Evolutionary conservation across 2,113 vertebrate genomes (phyloP).

Genomic region (Crotophaga sulcirostris): DNA sequence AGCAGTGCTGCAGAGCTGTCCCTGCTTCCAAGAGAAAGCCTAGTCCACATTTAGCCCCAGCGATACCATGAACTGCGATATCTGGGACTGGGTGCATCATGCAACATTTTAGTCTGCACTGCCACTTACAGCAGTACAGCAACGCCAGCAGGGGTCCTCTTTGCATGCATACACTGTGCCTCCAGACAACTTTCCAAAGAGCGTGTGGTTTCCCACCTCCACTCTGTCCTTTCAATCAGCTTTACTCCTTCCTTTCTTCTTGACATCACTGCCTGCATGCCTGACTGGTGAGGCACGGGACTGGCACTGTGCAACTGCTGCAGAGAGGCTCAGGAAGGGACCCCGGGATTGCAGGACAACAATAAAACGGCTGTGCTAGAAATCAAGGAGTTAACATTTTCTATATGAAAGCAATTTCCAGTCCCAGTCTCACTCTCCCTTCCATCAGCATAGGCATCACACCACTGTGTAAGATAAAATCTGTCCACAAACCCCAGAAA

Average conservation of each 20-base stretch:
- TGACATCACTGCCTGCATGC: background rate
- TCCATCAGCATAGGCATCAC: fast-evolving
- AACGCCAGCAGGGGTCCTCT: background rate
- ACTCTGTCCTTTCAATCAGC: background rate
- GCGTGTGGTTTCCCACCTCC: background rate
- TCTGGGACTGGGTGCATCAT: background rate
- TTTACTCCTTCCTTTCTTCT: background rate
- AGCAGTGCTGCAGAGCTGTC: background rate
- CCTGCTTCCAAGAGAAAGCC: background rate
- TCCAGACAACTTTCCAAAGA: background rate
- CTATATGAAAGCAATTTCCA: background rate
- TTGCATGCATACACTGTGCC: fast-evolving
- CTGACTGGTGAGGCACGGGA: background rate
- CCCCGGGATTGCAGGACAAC: fast-evolving
- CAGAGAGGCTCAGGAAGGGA: background rate
- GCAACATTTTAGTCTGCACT: background rate
- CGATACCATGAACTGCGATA: too few species aligned
- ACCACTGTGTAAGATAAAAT: background rate
- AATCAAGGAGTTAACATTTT: background rate
- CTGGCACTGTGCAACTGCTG: background rate
- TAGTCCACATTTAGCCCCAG: background rate
- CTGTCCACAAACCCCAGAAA: background rate
- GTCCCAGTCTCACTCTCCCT: background rate
- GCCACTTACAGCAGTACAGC: background rate
- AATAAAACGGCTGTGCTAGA: background rate